Base-by-base conservation (phyloP, 2,113 vertebrate species). In the Prolemur simus region DNA sequence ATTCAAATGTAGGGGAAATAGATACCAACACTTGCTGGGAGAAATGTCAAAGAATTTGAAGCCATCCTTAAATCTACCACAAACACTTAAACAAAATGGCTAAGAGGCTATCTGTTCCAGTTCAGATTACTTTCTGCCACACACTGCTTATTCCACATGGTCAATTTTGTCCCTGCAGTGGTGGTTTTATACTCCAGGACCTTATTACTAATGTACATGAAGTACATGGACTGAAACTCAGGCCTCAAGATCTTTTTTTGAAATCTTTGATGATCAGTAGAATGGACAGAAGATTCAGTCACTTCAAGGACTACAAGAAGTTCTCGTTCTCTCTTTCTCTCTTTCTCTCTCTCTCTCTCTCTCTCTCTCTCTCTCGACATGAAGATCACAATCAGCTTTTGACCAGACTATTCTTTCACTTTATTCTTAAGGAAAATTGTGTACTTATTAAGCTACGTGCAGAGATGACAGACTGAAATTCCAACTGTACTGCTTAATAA, bases 31-130 rank as follows among this genome's bases (percentile, higher is more conserved):
- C 23, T 37, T 94, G 39, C 58, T 25, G 12, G n/a, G 15, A 45
- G 4, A 94, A 96, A 85, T 63, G 42, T 68, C n/a, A 63, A 92
- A 85, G 47, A 74, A 89, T 52, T 82, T 91, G 49, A 92, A 92
- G 39, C 1, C 29, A 89, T 11, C 29, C 74, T 81, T 69, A 78
- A 69, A 69, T 52, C 42, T 94, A 29, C 39, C 27, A 66, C 25
- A 73, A 95, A 68, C 39, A 77, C 1, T 82, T 96, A 84, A 91
- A 3, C 60, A 93, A 87, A 89, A 95, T 66, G 10, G 13, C 34
- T 91, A 91, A 68, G 23, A 58, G 23, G 12, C 1, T 45, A 78
- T 66, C 17, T 89, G 66, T 78, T 76, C 32, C 37, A 82, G 71
- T 90, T 90, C 52, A 94, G 25, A 58, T 81, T 8, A 93, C 42